Base-by-base conservation (phyloP, 2,888 invertebrate species). In the Congeria kusceri region DNA sequence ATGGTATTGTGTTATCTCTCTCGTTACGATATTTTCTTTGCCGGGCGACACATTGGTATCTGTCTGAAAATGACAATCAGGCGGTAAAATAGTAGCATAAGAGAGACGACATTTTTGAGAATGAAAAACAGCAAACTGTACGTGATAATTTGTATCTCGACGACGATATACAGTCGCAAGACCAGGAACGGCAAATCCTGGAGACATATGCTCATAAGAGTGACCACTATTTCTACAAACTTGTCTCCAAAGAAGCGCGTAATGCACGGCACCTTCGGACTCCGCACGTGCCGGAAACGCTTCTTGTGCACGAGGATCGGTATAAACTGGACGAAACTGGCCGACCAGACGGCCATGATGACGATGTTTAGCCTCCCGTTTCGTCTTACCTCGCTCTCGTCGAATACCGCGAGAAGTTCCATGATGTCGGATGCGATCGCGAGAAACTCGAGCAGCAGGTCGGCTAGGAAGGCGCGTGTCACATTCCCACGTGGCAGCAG, bases 91-190 rank as follows among this genome's bases (percentile, higher is more conserved):
- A 89, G 75, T n/a, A 88, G 69, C 32, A 86, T 28, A 23, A 89
- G 77, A 25, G 90, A 88, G 2, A 89, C 81, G 29, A 84, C 68
- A 80, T 90, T 91, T 78, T 90, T 91, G 29, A 84, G 70, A 0
- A 88, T 88, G 82, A 92, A 93, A 77, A 92, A 92, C 23, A 91
- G 80, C 67, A 91, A 80, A 72, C 90, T 88, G 86, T 92, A 90
- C 46, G 87, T 91, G 18, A 91, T 62, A 1, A 92, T 73, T n/a
- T 96, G 95, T 92, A 97, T 97, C 89, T 97, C 96, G 3, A 96
- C 95, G 77, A 98, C 97, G 61, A 98, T 96, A 47, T 97, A 95
- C 1, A 98, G 94, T 0, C 94, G 88, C 18, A 89, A 57, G 2
- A 77, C 85, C 29, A 89, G 80, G 73, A 89, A 89, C 5, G 89